A percentile compares a stretch with the other conserved stretches of the same genome.
Conservation (phyloP, 2,797 vertebrate genomes). For the Crenuchus spilurus region DNA sequence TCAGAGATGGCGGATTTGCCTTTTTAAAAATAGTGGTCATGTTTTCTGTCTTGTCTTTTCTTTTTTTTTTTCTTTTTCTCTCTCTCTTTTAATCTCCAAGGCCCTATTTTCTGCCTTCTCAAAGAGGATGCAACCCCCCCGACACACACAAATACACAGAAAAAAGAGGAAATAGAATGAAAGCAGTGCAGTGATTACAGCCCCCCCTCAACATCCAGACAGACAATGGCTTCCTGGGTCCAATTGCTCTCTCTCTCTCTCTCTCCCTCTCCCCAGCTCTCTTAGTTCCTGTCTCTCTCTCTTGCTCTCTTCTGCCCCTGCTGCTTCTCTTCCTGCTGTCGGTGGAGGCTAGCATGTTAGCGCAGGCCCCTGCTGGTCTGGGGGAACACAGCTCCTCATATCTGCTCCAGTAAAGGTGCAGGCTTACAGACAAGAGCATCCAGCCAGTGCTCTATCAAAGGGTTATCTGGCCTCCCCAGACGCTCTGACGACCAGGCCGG, state of each 20-base stretch:
- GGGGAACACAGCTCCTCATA: conserved; percentile 79
- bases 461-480: conserved; percentile 80
- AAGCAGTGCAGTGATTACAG: conserved; percentile 62
- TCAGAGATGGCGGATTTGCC: conserved; percentile 33
- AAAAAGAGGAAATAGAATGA: conserved; percentile 49
- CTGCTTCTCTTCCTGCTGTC: conserved; percentile 74
- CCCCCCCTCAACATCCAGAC: conserved; percentile 46
- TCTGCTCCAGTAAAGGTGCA: conserved; percentile 76
- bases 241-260: conserved; percentile 23
- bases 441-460: conserved; percentile 78
- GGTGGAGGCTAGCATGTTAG: conserved; percentile 73
- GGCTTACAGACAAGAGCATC: conserved; percentile 78
- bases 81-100: conserved; percentile 46
- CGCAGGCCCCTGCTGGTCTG: conserved; percentile 71
- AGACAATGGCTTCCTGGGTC: conserved; percentile 43
- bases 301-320: conserved; percentile 61
- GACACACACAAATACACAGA: conserved; percentile 23
- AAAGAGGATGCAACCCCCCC: conserved; percentile 32
- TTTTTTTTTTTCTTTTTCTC: neutral
- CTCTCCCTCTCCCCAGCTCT: neutral
- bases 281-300: conserved; percentile 64
- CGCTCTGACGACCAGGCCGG: conserved; percentile 50
- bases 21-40: conserved; percentile 43
- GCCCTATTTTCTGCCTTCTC: conserved; percentile 46
- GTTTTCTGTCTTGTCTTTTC: conserved; percentile 43